A percentile compares a stretch with the other conserved stretches of the same genome.
Conservation (phyloP, 2,113 vertebrate genomes). For the Bolborhynchus lineola region DNA sequence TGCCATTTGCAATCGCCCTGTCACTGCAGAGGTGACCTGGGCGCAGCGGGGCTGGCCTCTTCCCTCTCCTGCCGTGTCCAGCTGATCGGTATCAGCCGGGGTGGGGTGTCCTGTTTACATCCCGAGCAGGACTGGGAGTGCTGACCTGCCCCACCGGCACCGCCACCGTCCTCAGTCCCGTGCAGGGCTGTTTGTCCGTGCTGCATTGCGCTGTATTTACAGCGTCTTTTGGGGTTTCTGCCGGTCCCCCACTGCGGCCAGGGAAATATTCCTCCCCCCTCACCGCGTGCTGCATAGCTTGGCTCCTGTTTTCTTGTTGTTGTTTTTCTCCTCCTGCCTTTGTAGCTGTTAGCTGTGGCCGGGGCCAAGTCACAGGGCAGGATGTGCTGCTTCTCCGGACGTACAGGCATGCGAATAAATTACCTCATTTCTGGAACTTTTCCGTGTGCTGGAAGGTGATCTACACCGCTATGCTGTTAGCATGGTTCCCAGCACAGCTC, state of each 20-base stretch:
- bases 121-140: neutral
- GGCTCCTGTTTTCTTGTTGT: constrained; percentile 55
- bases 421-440: neutral
- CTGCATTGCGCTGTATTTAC: neutral
- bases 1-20: neutral
- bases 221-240: neutral
- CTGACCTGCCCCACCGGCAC: neutral
- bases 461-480: fast-evolving
- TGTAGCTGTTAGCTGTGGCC: neutral
- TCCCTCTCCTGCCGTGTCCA: neutral
- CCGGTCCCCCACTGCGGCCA: neutral
- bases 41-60: neutral
- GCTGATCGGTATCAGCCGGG: constrained; percentile 11
- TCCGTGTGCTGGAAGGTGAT: neutral
- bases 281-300: neutral
- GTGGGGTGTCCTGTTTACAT: constrained; percentile 45
- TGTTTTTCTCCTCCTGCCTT: constrained; percentile 31
- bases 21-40: neutral
- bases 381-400: constrained; percentile 18
- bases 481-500: neutral
- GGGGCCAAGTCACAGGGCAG: constrained; percentile 25
- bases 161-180: fast-evolving
- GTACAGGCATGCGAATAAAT: neutral
- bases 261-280: neutral
- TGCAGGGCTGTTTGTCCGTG: fast-evolving